Base-by-base conservation (phyloP, 2,113 vertebrate genomes). In the Hyaena hyaena region DNA sequence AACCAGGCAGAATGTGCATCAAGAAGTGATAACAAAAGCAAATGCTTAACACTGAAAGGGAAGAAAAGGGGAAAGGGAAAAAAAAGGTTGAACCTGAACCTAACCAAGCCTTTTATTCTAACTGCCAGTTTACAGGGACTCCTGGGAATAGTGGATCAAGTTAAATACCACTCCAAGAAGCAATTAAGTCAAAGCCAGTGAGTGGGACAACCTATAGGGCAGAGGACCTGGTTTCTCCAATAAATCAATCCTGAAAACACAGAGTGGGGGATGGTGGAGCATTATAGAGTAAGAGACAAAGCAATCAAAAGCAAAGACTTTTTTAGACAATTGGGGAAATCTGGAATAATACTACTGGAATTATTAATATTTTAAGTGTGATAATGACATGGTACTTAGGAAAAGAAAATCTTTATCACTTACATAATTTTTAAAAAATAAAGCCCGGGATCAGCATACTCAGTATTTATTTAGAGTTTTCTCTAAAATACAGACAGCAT, bases 321-420 rank as follows among this genome's bases (percentile, higher is more conserved):
- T 93, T 53, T 77, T 26, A 85, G 24, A 95, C 21, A 90, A 96
- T 53, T 1, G 11, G 7, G 45, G 86, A 94, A 90, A 66, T 48
- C 0, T 76, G 17, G 94, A 68, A 84, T 87, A 84, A 39, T 14
- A 4, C 61, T 88, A 77, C 9, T 88, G 8, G 5, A 87, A 90
- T 84, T 93, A 73, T 53, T 82, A 81, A 61, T 66, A 83, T 33
- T 77, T 88, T 85, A 82, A 74, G 17, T 68, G 48, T 76, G 55
- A 35, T 68, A 77, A 89, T 85, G 58, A 28, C n/a, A 68, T 17
- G 4, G 10, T 88, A 21, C 80, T 68, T 71, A 90, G 16, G 26
- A 50, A 92, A 92, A 96, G 63, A 97, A 96, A 95, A 48, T 31
- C 35, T 14, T 86, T 76, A 95, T 53, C 33, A 86, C 15, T 58